phyloP scores from a whole-genome alignment of 2,888 invertebrate species.

The Andrena haemorrhoa region DNA sequence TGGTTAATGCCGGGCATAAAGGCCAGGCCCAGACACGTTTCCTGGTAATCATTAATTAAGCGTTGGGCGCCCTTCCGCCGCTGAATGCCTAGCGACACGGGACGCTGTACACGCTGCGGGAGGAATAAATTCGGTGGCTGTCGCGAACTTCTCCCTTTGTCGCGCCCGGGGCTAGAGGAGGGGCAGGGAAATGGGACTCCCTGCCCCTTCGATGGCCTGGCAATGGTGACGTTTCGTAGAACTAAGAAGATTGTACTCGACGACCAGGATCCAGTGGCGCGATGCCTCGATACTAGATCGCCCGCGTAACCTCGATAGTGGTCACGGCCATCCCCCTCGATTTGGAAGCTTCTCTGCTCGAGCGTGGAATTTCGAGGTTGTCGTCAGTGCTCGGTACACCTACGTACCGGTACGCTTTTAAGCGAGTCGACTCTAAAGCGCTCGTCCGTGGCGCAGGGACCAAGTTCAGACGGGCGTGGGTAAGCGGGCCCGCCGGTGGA shows the following conservation, averaged over 20 bases:
- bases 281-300: too few relatives aligned
- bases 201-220: too few relatives aligned
- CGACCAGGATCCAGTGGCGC: too few relatives aligned
- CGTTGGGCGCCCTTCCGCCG: slow-evolving; percentile 75
- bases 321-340: too few relatives aligned
- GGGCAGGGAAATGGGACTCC: too few relatives aligned
- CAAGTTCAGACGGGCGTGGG: slow-evolving; percentile 28
- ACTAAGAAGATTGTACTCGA: too few relatives aligned
- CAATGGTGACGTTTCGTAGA: too few relatives aligned
- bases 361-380: too few relatives aligned
- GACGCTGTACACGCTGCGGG: slow-evolving; percentile 59
- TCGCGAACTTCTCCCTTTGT: background rate
- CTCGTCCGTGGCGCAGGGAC: background rate
- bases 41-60: slow-evolving; percentile 84
- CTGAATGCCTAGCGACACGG: slow-evolving; percentile 76
- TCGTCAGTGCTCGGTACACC: too few relatives aligned
- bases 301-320: too few relatives aligned
- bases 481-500: slow-evolving; percentile 45
- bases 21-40: slow-evolving; percentile 81
- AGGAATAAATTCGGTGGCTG: slow-evolving; percentile 68
- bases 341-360: too few relatives aligned
- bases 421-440: background rate
- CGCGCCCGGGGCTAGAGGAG: background rate
- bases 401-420: background rate
- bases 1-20: slow-evolving; percentile 75